A percentile compares a stretch with the other conserved stretches of the same genome.
These are phyloP conservation scores for Caenorhabditis latens DNA, from an alignment of 1,140 invertebrate genomes.

Conservation along the genomic window DNA sequence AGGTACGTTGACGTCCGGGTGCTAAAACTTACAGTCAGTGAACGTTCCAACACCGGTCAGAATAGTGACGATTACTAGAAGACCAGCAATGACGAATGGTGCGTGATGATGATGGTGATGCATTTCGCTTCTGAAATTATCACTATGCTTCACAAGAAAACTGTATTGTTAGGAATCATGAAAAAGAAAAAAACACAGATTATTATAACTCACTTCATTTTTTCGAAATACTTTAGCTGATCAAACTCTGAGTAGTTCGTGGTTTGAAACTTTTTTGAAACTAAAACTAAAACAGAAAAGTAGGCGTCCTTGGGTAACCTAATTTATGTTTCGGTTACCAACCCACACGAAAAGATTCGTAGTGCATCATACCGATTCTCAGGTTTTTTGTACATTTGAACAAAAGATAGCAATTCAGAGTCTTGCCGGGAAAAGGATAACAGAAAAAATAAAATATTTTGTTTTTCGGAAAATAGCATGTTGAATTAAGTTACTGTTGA, in stretches of 20 bases:
- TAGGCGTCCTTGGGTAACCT: neutral
- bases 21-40: slow-evolving; percentile 1
- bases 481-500: too few species aligned
- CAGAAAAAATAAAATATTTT: too few species aligned
- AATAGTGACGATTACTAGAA: neutral
- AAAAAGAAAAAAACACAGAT: neutral
- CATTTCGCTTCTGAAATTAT: neutral
- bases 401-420: too few species aligned
- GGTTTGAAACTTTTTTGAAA: slow-evolving; percentile 48
- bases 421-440: too few species aligned
- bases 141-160: neutral
- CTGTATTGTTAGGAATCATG: too few species aligned
- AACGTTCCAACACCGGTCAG: slow-evolving; percentile 30
- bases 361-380: neutral
- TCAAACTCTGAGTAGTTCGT: neutral
- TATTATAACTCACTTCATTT: slow-evolving; percentile 27
- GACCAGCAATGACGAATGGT: slow-evolving; percentile 34
- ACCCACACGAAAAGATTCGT: neutral
- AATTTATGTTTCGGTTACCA: neutral
- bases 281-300: slow-evolving; percentile 15
- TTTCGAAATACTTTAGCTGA: neutral
- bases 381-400: too few species aligned
- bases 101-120: slow-evolving; percentile 49
- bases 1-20: neutral
- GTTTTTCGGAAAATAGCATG: too few species aligned